Evolutionary conservation across 2,113 vertebrate species (phyloP).

Genomic region (Pangasianodon gigas): DNA sequence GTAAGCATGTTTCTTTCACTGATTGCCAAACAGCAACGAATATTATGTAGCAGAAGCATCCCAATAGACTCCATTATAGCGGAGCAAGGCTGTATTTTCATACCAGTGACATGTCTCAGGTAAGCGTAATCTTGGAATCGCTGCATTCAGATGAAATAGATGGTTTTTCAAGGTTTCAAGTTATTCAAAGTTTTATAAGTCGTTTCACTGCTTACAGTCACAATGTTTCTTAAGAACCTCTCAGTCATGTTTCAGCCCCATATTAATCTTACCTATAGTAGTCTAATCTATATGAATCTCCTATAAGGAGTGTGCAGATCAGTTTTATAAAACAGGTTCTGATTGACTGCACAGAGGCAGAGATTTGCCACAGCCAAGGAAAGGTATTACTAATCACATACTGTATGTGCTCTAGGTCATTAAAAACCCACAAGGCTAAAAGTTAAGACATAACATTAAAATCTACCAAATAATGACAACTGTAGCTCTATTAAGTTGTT

Average conservation of each 20-base stretch:
- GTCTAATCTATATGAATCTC: background rate
- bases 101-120: background rate
- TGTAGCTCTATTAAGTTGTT: background rate
- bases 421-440: background rate
- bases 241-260: background rate
- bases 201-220: background rate
- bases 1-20: background rate
- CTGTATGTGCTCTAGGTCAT: background rate
- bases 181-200: background rate
- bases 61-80: background rate
- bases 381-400: background rate
- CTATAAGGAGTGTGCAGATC: background rate
- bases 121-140: background rate
- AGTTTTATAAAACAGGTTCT: background rate
- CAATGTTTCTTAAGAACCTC: background rate
- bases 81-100: constrained; percentile 26
- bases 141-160: constrained; percentile 10
- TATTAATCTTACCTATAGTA: background rate
- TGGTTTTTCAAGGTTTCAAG: constrained; percentile 1
- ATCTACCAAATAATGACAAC: background rate
- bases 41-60: background rate
- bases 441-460: background rate
- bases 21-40: background rate
- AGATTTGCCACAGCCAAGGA: background rate
- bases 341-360: background rate